A percentile compares a stretch with the other conserved stretches of the same genome.
These are phyloP conservation scores for Brachylomia viminalis DNA, from an alignment of 2,888 invertebrate species.

Conservation along the genomic window DNA sequence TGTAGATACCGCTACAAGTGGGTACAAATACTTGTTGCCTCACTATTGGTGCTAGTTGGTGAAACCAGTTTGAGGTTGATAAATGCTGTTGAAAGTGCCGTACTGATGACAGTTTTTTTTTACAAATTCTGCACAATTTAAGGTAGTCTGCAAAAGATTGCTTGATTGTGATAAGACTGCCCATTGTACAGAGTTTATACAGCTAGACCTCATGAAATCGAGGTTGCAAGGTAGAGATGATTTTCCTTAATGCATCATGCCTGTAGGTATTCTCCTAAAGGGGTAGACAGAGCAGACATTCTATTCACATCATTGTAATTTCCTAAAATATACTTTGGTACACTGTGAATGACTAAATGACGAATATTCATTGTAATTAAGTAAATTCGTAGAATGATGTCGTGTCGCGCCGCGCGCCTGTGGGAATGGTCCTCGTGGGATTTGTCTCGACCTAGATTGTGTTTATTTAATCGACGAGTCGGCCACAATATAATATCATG, in stretches of 20 bases:
- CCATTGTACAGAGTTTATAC: neutral
- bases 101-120: no score
- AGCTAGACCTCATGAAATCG: no score
- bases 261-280: neutral
- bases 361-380: slow-evolving; percentile 12
- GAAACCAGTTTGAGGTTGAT: neutral
- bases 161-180: neutral
- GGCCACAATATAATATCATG: no score
- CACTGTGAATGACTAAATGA: neutral
- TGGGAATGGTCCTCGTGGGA: slow-evolving; percentile 27
- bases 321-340: neutral
- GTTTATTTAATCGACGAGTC: slow-evolving; percentile 13
- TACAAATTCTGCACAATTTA: neutral
- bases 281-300: neutral
- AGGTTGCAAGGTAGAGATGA: no score
- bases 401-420: neutral
- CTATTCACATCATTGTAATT: neutral
- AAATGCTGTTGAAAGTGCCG: neutral
- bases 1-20: no score
- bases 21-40: neutral
- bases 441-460: neutral
- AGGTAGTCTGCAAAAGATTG: neutral
- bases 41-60: neutral
- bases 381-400: slow-evolving; percentile 36
- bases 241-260: no score